phyloP scores from a whole-genome alignment of 2,113 vertebrate species.

The Brachyistius frenatus region DNA sequence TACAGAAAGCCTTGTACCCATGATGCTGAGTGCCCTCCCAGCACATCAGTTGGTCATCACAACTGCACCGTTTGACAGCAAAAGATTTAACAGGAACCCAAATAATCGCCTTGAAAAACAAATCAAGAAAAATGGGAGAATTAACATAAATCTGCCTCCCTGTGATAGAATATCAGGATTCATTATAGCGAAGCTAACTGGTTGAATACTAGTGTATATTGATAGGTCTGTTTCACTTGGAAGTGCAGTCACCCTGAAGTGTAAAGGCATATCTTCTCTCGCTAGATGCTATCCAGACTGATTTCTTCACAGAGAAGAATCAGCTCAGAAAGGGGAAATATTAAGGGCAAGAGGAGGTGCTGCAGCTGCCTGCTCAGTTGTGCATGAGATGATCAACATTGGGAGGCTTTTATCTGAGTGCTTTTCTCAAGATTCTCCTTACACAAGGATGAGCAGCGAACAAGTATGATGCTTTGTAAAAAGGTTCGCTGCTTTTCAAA shows the following conservation, averaged over 20 bases:
- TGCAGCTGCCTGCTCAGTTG: constrained; percentile 66
- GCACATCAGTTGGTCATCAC: constrained; percentile 75
- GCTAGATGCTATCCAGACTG: constrained; percentile 20
- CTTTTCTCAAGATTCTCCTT: constrained; percentile 65
- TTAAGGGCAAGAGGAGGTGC: constrained; percentile 34
- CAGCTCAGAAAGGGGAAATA: constrained; percentile 6
- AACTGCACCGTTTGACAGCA: constrained; percentile 41
- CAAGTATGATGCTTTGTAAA: constrained; percentile 58
- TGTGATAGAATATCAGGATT: constrained; percentile 9
- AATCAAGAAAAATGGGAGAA: not conserved
- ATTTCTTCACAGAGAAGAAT: constrained; percentile 22
- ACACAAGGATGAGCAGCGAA: constrained; percentile 70
- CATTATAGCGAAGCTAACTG: not conserved
- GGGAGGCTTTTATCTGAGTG: constrained; percentile 79
- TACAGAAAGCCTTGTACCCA: constrained; percentile 48
- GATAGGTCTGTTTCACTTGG: constrained; percentile 32
- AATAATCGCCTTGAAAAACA: not conserved
- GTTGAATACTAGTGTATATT: constrained; percentile 25
- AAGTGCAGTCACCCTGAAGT: constrained; percentile 53
- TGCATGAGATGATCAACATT: constrained; percentile 71
- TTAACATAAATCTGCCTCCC: not conserved
- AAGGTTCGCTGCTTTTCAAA: constrained; percentile 44
- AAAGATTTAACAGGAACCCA: not conserved
- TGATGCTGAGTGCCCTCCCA: constrained; percentile 18
- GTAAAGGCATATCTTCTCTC: constrained; percentile 40